Evolutionary conservation across 2,888 invertebrate genomes (phyloP).

Genomic region (Hymenopus coronatus): DNA sequence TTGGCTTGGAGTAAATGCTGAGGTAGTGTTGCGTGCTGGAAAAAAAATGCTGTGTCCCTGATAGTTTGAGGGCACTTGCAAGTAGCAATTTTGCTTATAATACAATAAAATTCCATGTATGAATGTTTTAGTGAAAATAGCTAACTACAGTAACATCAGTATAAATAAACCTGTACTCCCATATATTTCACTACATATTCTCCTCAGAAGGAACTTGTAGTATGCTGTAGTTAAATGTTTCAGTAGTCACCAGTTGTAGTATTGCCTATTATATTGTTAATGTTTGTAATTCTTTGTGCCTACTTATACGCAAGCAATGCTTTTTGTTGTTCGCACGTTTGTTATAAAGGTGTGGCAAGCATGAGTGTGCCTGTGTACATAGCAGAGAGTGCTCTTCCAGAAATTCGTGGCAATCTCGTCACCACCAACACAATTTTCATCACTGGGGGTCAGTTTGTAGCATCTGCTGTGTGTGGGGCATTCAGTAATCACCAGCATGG

Average conservation of each 20-base stretch:
- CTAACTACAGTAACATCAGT: no score
- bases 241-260: background rate
- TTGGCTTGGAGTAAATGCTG: no score
- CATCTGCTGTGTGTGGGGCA: constrained; percentile 49
- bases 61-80: no score
- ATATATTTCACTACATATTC: no score
- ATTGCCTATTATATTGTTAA: background rate
- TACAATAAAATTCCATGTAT: no score
- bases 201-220: no score
- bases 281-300: background rate
- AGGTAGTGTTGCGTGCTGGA: no score
- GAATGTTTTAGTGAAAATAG: no score
- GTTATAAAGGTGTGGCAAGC: constrained; percentile 48
- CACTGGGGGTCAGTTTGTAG: constrained; percentile 52
- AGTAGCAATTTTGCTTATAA: no score
- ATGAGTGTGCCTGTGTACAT: constrained; percentile 58
- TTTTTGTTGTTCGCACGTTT: background rate
- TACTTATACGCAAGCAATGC: background rate
- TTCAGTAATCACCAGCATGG: constrained; percentile 49
- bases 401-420: constrained; percentile 51
- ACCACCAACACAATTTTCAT: constrained; percentile 52
- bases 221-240: background rate
- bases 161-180: no score
- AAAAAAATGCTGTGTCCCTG: no score
- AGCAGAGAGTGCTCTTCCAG: constrained; percentile 52